A percentile compares a stretch with the other conserved stretches of the same genome.
Evolutionary conservation across 2,113 vertebrate genomes (phyloP).

Genomic region (Campylomormyrus numenius): DNA sequence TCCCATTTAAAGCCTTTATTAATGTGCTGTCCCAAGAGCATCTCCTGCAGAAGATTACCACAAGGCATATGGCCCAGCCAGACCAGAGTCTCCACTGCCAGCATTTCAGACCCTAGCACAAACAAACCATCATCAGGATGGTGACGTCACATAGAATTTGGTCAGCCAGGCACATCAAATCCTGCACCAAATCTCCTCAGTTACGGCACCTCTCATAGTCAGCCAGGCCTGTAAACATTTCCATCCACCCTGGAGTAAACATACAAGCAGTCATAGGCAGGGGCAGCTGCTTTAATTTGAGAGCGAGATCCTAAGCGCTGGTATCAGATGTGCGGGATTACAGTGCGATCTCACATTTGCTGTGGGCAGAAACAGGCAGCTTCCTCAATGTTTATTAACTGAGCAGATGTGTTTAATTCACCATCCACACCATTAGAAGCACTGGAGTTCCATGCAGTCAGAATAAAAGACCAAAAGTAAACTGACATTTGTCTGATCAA

Average conservation of each 20-base stretch:
- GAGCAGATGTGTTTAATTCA: neutral
- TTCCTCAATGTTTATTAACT: neutral
- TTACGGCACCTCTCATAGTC: neutral
- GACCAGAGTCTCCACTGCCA: constrained; percentile 3
- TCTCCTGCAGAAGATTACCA: neutral
- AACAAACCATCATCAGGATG: neutral
- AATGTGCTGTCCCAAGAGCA: constrained; percentile 13
- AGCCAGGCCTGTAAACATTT: constrained; percentile 13
- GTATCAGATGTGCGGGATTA: constrained; percentile 43
- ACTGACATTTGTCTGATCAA: neutral
- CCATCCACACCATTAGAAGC: neutral
- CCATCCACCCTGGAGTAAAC: constrained; percentile 9
- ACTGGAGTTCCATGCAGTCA: neutral
- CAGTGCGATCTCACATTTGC: constrained; percentile 36
- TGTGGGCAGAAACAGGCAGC: constrained; percentile 26
- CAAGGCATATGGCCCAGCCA: constrained; percentile 10
- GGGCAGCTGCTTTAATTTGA: constrained; percentile 35
- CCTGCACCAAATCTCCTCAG: neutral
- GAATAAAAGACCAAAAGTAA: neutral
- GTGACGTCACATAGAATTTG: constrained; percentile 21
- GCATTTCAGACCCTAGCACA: constrained; percentile 14
- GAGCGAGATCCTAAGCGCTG: constrained; percentile 12
- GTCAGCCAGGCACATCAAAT: constrained; percentile 12
- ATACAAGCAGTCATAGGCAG: constrained; percentile 11
- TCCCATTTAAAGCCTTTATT: constrained; percentile 7